Conservation (phyloP, 2,888 invertebrate species). For the Pammene fasciana region DNA sequence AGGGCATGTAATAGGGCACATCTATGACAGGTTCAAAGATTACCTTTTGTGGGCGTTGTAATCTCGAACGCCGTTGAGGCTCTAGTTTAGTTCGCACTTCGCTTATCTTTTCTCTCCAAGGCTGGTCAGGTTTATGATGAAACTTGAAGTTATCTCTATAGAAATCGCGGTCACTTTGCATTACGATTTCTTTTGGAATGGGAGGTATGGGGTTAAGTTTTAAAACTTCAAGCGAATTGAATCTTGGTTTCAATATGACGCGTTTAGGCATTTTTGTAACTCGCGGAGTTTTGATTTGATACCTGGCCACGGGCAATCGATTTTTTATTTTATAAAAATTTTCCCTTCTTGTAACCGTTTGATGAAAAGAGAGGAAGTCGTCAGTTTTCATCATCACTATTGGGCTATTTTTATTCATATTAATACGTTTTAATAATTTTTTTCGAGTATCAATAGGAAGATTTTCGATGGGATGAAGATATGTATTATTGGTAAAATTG, state of each 20-base stretch:
- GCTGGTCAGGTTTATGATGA: conserved; percentile 47
- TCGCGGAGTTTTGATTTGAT: conserved; percentile 20
- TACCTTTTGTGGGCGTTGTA: neutral
- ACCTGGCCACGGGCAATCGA: conserved; percentile 20
- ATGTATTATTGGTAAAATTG: conserved; percentile 48
- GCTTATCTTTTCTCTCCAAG: conserved; percentile 52
- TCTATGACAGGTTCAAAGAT: conserved; percentile 45
- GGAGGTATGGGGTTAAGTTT: conserved; percentile 28
- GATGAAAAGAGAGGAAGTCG: conserved; percentile 55
- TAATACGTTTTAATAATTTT: conserved; percentile 53
- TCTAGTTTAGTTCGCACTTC: conserved; percentile 18
- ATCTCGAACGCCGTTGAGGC: neutral
- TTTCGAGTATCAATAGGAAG: conserved; percentile 46
- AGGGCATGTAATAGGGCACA: conserved; percentile 46
- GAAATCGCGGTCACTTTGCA: conserved; percentile 48
- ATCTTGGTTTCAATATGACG: conserved; percentile 53
- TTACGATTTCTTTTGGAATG: conserved; percentile 51
- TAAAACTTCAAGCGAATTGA: conserved; percentile 48
- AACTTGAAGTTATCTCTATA: conserved; percentile 48
- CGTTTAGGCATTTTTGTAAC: conserved; percentile 44
- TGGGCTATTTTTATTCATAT: conserved; percentile 50
- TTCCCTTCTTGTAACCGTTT: conserved; percentile 45
- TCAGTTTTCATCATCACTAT: conserved; percentile 54
- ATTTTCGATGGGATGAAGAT: conserved; percentile 53
- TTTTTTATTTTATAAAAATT: conserved; percentile 35